phyloP scores from a whole-genome alignment of 2,797 vertebrate species.

The Myotis myotis region DNA sequence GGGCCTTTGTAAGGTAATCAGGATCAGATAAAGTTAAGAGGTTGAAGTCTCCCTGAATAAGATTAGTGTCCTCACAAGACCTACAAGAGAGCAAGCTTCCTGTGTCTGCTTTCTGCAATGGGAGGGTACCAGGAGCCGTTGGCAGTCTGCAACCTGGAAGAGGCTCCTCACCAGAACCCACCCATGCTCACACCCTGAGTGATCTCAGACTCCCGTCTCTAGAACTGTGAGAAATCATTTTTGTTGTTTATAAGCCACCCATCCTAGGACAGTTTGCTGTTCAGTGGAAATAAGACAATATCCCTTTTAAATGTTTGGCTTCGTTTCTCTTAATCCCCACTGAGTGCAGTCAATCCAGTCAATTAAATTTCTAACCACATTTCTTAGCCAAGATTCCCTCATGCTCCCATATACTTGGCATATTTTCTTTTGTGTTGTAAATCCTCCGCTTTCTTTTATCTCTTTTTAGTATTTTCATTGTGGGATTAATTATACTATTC shows the following conservation, averaged over 20 bases:
- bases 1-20: not conserved
- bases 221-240: not conserved
- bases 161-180: not conserved
- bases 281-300: not conserved
- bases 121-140: not conserved
- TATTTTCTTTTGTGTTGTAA: not conserved
- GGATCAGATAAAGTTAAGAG: not conserved
- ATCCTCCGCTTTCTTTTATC: not conserved
- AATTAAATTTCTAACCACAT: conserved; percentile 3
- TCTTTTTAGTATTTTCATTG: conserved; percentile 37
- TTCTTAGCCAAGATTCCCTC: not conserved
- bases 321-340: not conserved
- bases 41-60: not conserved
- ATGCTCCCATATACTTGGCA: not conserved
- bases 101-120: not conserved
- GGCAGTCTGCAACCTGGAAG: not conserved
- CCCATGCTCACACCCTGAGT: not conserved
- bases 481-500: conserved; percentile 48
- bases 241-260: not conserved
- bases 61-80: not conserved
- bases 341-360: not conserved
- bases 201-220: not conserved
- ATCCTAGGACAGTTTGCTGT: not conserved
- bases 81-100: not conserved
- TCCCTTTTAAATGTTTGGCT: not conserved